A percentile compares a stretch with the other conserved stretches of the same genome.
phyloP scores from a whole-genome alignment of 2,113 vertebrate species.

The Zosterops japonicus region DNA sequence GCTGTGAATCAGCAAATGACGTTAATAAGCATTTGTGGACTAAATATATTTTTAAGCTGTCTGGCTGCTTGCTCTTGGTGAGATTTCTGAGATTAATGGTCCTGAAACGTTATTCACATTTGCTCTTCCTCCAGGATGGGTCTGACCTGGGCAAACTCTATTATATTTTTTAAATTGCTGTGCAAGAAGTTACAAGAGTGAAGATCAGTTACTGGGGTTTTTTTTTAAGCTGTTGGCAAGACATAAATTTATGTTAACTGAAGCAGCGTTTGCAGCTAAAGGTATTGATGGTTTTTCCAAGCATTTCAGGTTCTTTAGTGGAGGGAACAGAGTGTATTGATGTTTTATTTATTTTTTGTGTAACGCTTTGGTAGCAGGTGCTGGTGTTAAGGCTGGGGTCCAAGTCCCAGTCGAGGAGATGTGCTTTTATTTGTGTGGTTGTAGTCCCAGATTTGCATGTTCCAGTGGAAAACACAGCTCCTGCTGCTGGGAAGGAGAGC shows the following conservation, averaged over 20 bases:
- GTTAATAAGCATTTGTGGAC: conserved; percentile 56
- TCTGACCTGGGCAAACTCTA: not conserved
- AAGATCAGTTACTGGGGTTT: not conserved
- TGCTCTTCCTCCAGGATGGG: not conserved
- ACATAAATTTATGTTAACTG: not conserved
- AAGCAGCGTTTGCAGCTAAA: not conserved
- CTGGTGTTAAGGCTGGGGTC: not conserved
- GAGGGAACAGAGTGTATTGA: not conserved
- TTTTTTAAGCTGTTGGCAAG: not conserved
- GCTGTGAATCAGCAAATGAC: conserved; percentile 58
- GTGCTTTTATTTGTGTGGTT: not conserved
- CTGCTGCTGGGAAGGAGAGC: not conserved
- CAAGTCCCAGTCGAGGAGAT: not conserved
- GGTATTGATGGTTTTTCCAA: not conserved
- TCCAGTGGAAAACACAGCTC: not conserved
- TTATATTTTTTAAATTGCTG: not conserved
- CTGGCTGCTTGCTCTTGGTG: conserved; percentile 27
- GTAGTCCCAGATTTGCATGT: not conserved
- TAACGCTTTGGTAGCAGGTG: not conserved
- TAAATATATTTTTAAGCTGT: conserved; percentile 67
- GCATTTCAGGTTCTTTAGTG: not conserved
- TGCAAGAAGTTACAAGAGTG: not conserved
- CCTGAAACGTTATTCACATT: not conserved
- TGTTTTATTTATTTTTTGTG: not conserved
- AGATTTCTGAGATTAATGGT: conserved; percentile 45